Base-by-base conservation (phyloP, 2,113 vertebrate species). In the Eolophus roseicapilla region DNA sequence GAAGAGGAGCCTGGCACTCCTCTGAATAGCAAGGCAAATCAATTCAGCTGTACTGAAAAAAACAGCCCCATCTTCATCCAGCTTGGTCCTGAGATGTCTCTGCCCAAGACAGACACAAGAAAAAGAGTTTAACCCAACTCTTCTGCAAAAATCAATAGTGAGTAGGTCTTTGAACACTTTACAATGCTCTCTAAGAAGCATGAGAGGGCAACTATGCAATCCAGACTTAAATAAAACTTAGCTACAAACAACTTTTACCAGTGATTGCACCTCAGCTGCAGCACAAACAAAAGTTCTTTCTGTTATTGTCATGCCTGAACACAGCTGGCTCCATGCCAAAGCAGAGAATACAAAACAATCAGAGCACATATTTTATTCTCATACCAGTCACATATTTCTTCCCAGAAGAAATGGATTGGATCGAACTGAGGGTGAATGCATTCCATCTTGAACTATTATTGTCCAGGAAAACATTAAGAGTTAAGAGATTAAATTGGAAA, bases 361-460 rank as follows among this genome's bases (percentile, higher is more conserved):
- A n/a, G 31, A 49, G 13, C 8, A 11, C 3, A n/a, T 70, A 7
- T 49, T 43, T 62, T 41, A 21, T 28, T 75, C 39, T n/a, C 35
- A 3, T n/a, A 62, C 4, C 10, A 8, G 19, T 19, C 3, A 2
- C 18, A 31, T 37, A 43, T 3, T 1, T 0, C 41, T 70, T 71
- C 29, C 13, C 23, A 78, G 29, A 52, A 16, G 7, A 79, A 79
- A 79, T 7, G 17, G 41, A 17, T 64, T 29, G 25, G 25, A 65
- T 55, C 0, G 0, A 85, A 82, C 44, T 31, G 24, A 19, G 50
- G 49, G 5, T 53, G 28, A 39, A 73, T 29, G 12, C 11, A 37
- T 13, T 73, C 78, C 43, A 13, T 46, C 21, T 52, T n/a, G 25
- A 75, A 17, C 15, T 24, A 4, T 5, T 39, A 46, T 83, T 69